Percentiles rank a stretch among this genome's conserved stretches.
Evolutionary conservation across 2,113 vertebrate species (phyloP).

Genomic region (Dissostichus mawsoni): DNA sequence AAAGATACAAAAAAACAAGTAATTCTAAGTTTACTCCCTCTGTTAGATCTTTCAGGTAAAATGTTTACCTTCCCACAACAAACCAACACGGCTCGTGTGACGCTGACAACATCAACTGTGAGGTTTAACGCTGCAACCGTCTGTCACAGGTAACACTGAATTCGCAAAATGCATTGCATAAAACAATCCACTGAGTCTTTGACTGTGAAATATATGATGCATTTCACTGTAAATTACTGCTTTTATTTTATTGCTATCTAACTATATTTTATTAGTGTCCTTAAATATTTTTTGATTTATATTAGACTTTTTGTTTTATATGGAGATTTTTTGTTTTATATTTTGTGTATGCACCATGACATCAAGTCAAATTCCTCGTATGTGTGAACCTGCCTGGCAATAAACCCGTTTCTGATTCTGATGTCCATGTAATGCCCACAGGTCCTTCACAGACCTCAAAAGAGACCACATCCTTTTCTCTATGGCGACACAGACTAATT

Average conservation of each 20-base stretch:
- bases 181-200: neutral
- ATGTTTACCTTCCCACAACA: slow-evolving; percentile 74
- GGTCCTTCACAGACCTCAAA: slow-evolving; percentile 72
- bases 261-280: too few relatives aligned
- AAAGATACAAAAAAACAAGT: neutral
- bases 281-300: too few relatives aligned
- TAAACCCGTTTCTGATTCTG: too few relatives aligned
- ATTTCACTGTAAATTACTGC: neutral
- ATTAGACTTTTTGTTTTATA: too few relatives aligned
- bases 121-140: slow-evolving; percentile 47
- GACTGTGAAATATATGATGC: neutral
- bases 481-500: slow-evolving; percentile 4
- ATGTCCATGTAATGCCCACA: slow-evolving; percentile 17
- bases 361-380: too few relatives aligned
- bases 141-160: slow-evolving; percentile 68
- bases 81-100: slow-evolving; percentile 50
- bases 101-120: neutral
- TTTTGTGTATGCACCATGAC: too few relatives aligned
- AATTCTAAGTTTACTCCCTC: neutral
- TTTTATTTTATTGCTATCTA: too few relatives aligned
- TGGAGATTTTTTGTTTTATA: too few relatives aligned
- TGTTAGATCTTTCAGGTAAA: slow-evolving; percentile 73
- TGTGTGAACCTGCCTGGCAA: too few relatives aligned
- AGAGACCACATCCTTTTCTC: slow-evolving; percentile 69
- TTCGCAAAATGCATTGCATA: neutral